Conservation (phyloP, 2,797 vertebrate genomes). For the Telmatherina bonti region DNA sequence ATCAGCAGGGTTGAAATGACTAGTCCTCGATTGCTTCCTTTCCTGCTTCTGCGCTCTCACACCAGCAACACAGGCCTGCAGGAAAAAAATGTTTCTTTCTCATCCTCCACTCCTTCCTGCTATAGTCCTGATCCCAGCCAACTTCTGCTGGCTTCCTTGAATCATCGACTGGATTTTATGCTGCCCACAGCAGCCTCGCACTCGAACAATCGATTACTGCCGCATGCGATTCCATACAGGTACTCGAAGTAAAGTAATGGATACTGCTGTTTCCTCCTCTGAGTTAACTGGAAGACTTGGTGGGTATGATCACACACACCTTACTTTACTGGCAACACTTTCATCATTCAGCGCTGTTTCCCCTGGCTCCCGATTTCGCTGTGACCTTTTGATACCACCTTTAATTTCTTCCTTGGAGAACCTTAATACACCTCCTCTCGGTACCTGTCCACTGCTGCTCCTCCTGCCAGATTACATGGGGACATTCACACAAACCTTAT, state of each 20-base stretch:
- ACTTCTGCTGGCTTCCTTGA: constrained; percentile 17
- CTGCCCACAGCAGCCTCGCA: constrained; percentile 44
- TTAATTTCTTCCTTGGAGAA: constrained; percentile 36
- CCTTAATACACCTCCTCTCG: constrained; percentile 15
- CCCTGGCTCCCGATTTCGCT: constrained; percentile 27
- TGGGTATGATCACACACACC: constrained; percentile 34
- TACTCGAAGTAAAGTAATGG: constrained; percentile 34
- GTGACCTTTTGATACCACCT: constrained; percentile 53
- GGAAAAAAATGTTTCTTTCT: constrained; percentile 17
- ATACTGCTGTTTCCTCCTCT: constrained; percentile 30
- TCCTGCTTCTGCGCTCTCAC: constrained; percentile 24
- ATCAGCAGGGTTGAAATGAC: too few species aligned
- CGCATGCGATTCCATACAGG: constrained; percentile 40
- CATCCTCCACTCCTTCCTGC: constrained; percentile 7
- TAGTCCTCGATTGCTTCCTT: constrained; percentile 44
- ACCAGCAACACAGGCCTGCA: constrained; percentile 30
- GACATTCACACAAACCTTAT: not conserved
- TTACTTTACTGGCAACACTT: constrained; percentile 39
- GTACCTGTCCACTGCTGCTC: not conserved
- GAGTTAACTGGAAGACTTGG: constrained; percentile 30
- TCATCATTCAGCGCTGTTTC: constrained; percentile 46
- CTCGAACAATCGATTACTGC: constrained; percentile 56
- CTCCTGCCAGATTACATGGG: not conserved
- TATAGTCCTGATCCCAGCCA: constrained; percentile 26
- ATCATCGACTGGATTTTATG: constrained; percentile 44